Conservation (phyloP, 2,888 invertebrate genomes). For the Caenorhabditis sp. region DNA sequence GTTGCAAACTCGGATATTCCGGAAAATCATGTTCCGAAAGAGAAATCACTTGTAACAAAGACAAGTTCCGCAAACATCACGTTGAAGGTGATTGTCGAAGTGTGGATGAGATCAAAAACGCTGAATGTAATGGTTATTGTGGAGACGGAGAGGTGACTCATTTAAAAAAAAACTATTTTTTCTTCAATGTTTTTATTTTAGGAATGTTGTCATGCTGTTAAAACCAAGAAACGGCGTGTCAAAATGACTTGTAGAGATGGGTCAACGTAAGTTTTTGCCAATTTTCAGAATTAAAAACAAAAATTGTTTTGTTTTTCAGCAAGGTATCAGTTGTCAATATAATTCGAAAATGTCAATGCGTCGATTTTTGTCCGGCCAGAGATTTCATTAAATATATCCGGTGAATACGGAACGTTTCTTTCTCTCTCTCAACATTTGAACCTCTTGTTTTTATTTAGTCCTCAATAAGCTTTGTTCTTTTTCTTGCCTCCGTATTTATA, state of each 20-base stretch:
- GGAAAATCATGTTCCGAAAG: constrained; percentile 72
- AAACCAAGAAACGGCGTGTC: constrained; percentile 57
- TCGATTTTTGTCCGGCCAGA: constrained; percentile 9
- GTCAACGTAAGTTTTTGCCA: constrained; percentile 32
- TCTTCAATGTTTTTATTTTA: not conserved
- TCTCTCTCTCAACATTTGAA: not conserved
- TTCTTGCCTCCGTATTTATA: not conserved
- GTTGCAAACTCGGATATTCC: constrained; percentile 91
- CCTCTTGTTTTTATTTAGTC: not conserved
- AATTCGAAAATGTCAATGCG: constrained; percentile 61
- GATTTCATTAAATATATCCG: constrained; percentile 4
- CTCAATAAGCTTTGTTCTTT: not conserved
- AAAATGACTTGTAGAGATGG: constrained; percentile 64
- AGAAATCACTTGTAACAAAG: constrained; percentile 61
- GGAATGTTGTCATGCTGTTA: constrained; percentile 60
- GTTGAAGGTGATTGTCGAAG: constrained; percentile 59
- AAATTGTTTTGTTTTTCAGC: constrained; percentile 21
- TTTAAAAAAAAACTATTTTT: not conserved
- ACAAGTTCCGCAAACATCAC: constrained; percentile 55
- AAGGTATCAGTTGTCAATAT: constrained; percentile 52
- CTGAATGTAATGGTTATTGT: constrained; percentile 61
- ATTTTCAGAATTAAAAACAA: not conserved
- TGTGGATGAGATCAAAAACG: constrained; percentile 62
- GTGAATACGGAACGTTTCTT: not conserved
- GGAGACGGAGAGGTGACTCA: constrained; percentile 44